These are phyloP conservation scores for Hylomyscus alleni DNA, from an alignment of 2,797 vertebrate genomes.

Conservation along the genomic window DNA sequence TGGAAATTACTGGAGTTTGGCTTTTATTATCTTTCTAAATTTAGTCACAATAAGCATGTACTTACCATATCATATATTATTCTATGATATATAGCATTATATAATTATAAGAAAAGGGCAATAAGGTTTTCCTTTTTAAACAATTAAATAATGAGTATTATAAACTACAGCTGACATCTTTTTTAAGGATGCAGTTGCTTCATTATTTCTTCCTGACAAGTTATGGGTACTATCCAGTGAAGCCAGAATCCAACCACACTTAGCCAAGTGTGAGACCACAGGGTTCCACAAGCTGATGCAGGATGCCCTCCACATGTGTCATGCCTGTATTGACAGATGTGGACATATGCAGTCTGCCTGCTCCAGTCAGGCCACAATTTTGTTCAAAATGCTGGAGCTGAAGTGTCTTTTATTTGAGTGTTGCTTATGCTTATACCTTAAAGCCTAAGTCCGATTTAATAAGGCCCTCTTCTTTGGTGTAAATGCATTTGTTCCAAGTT, in stretches of 20 bases:
- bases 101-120: constrained; percentile 11
- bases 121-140: not conserved
- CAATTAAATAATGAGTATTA: not conserved
- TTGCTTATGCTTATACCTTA: constrained; percentile 56
- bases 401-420: constrained; percentile 57
- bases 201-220: constrained; percentile 43
- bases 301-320: not conserved
- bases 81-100: not conserved
- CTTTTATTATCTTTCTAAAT: constrained; percentile 50
- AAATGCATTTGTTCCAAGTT: constrained; percentile 52
- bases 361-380: constrained; percentile 51
- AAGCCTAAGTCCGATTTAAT: not conserved
- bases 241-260: not conserved
- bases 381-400: constrained; percentile 44
- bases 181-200: constrained; percentile 31
- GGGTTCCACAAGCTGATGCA: not conserved
- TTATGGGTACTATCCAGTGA: not conserved
- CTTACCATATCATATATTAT: not conserved
- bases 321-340: not conserved
- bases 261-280: not conserved
- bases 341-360: not conserved
- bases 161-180: not conserved
- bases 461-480: not conserved
- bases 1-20: not conserved
- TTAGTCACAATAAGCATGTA: not conserved